Conservation (phyloP, 1,140 invertebrate genomes). For the Hydropsyche tenuis region DNA sequence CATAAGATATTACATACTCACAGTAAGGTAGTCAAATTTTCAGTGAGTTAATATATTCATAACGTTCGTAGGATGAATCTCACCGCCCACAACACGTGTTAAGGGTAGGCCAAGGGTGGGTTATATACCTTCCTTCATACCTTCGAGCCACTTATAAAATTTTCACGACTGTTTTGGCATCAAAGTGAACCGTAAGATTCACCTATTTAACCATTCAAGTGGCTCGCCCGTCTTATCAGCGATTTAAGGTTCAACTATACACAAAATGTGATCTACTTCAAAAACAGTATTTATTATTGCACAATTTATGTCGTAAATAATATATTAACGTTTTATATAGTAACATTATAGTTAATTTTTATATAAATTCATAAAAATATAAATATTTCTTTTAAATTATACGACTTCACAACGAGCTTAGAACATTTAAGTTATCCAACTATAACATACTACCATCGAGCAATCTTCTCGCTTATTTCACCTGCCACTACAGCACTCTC, state of each 20-base stretch:
- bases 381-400: too few relatives aligned
- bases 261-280: too few relatives aligned
- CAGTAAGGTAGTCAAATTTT: slow-evolving; percentile 2
- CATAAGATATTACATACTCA: neutral
- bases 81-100: slow-evolving; percentile 28
- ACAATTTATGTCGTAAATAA: too few relatives aligned
- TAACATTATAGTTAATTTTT: too few relatives aligned
- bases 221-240: slow-evolving; percentile 22
- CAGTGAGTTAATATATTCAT: slow-evolving; percentile 36
- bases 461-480: neutral
- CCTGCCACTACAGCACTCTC: slow-evolving; percentile 22
- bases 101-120: neutral
- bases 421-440: too few relatives aligned
- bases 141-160: slow-evolving; percentile 46
- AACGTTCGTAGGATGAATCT: slow-evolving; percentile 18
- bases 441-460: too few relatives aligned
- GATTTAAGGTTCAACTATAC: too few relatives aligned
- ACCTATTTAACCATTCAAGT: slow-evolving; percentile 46
- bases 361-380: too few relatives aligned
- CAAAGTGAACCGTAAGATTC: slow-evolving; percentile 48
- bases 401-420: too few relatives aligned
- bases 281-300: too few relatives aligned
- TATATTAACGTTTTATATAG: too few relatives aligned
- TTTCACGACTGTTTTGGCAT: slow-evolving; percentile 46
- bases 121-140: neutral